Conservation (phyloP, 2,113 vertebrate genomes). For the Monopterus albus region DNA sequence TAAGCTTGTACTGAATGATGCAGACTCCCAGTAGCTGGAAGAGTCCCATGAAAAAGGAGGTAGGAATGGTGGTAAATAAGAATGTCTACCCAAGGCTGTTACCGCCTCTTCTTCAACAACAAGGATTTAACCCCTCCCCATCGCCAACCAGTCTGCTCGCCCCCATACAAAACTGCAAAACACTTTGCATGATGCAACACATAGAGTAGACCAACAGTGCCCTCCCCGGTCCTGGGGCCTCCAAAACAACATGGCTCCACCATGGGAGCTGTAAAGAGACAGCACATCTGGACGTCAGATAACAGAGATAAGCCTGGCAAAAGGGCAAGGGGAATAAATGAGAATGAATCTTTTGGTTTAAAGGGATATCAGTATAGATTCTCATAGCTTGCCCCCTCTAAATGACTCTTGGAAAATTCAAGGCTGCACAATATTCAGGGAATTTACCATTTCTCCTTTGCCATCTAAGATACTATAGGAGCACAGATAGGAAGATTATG, state of each 20-base stretch:
- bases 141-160: constrained; percentile 60
- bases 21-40: constrained; percentile 88
- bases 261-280: constrained; percentile 50
- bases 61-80: constrained; percentile 71
- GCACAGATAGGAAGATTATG: constrained; percentile 59
- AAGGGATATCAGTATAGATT: constrained; percentile 39
- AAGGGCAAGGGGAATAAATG: constrained; percentile 55
- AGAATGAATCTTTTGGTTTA: constrained; percentile 65
- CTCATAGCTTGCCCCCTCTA: constrained; percentile 37
- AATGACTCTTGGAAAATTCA: constrained; percentile 61
- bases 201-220: constrained; percentile 43
- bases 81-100: constrained; percentile 18
- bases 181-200: constrained; percentile 56
- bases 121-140: constrained; percentile 47
- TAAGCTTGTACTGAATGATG: constrained; percentile 88
- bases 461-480: constrained; percentile 54
- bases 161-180: constrained; percentile 60
- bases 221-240: constrained; percentile 46
- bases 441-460: constrained; percentile 34
- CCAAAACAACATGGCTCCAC: constrained; percentile 49
- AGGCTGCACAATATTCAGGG: constrained; percentile 59
- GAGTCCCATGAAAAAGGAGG: constrained; percentile 80
- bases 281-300: constrained; percentile 75
- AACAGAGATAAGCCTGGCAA: constrained; percentile 62
- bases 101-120: constrained; percentile 35